Conservation (phyloP, 2,888 invertebrate genomes). For the Limnephilus lunatus region DNA sequence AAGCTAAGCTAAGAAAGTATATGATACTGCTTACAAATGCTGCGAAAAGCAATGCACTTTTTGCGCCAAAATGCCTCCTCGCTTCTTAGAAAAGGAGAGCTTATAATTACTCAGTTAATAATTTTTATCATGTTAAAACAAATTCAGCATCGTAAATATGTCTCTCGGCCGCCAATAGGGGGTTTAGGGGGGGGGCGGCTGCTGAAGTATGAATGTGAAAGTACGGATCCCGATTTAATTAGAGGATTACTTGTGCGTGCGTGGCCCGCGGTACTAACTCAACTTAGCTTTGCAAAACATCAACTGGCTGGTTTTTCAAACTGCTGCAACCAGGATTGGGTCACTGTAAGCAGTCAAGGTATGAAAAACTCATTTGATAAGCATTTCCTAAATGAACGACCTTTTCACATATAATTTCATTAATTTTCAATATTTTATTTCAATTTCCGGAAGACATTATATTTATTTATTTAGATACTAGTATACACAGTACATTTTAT, state of each 20-base stretch:
- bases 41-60: not conserved
- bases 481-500: too few relatives aligned
- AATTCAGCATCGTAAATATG: slow-evolving; percentile 50
- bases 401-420: not conserved
- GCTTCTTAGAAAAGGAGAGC: not conserved
- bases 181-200: not conserved
- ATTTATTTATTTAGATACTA: too few relatives aligned
- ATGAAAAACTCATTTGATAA: not conserved
- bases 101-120: not conserved
- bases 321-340: not conserved
- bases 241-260: slow-evolving; percentile 44
- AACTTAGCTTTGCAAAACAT: slow-evolving; percentile 13
- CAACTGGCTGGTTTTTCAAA: not conserved
- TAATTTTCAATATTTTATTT: too few relatives aligned
- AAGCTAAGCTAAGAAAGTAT: not conserved
- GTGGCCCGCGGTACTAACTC: slow-evolving; percentile 47
- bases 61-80: not conserved
- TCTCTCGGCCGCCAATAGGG: slow-evolving; percentile 22
- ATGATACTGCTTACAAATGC: not conserved
- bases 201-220: slow-evolving; percentile 46
- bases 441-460: too few relatives aligned
- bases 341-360: not conserved
- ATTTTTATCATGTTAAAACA: slow-evolving; percentile 42
- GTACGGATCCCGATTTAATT: slow-evolving; percentile 52
- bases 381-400: not conserved